Evolutionary conservation across 2,888 invertebrate genomes (phyloP).

Genomic region (Choristoneura rosaceana): DNA sequence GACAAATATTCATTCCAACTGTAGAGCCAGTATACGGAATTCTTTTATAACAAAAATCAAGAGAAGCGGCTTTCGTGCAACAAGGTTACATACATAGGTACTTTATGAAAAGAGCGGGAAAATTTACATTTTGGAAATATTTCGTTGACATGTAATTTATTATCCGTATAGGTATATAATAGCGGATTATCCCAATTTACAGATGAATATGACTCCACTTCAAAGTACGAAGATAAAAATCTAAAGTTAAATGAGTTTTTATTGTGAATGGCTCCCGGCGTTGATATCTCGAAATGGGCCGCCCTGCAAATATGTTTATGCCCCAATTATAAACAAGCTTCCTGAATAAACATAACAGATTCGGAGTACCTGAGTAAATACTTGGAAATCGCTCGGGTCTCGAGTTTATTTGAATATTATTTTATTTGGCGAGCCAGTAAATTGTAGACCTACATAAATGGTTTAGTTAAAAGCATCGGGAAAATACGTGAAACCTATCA

Average conservation of each 20-base stretch:
- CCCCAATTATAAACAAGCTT: constrained; percentile 15
- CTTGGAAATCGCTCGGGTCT: constrained; percentile 5
- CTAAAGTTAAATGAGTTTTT: constrained; percentile 29
- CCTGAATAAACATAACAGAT: constrained; percentile 32
- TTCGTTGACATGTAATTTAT: too few relatives aligned
- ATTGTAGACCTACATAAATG: not conserved
- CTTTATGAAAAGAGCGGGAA: too few relatives aligned
- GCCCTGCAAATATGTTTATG: constrained; percentile 1
- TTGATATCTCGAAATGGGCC: constrained; percentile 4
- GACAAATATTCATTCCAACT: too few relatives aligned
- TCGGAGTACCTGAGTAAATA: constrained; percentile 28
- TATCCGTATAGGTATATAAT: too few relatives aligned
- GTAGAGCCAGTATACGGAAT: too few relatives aligned
- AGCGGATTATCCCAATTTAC: not conserved
- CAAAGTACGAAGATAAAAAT: not conserved
- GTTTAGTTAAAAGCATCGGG: not conserved
- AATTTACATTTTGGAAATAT: too few relatives aligned
- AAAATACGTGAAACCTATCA: too few relatives aligned
- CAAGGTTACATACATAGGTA: too few relatives aligned
- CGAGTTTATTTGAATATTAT: constrained; percentile 21
- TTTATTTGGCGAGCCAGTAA: constrained; percentile 28
- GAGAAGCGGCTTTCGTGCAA: too few relatives aligned
- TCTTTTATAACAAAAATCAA: too few relatives aligned
- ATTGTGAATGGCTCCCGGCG: constrained; percentile 17
- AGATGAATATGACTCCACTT: not conserved